A percentile compares a stretch with the other conserved stretches of the same genome.
Conservation (phyloP, 2,888 invertebrate species). For the Pedicia rivosa region DNA sequence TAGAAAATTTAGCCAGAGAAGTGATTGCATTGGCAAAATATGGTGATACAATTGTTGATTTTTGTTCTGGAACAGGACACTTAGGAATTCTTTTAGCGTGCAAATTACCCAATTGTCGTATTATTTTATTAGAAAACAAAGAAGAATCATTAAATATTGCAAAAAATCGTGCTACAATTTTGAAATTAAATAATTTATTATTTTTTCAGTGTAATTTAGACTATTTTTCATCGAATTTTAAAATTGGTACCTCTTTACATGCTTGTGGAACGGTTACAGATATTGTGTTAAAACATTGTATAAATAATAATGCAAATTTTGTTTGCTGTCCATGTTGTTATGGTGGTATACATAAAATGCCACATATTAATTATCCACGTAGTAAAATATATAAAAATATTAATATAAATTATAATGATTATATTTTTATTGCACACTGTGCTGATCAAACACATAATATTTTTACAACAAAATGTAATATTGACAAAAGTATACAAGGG, state of each 20-base stretch:
- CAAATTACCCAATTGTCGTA: conserved; percentile 56
- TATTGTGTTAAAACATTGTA: conserved; percentile 73
- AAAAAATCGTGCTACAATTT: conserved; percentile 43
- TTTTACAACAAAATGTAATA: conserved; percentile 24
- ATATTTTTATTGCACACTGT: conserved; percentile 69
- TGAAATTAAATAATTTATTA: conserved; percentile 55
- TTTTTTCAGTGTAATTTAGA: conserved; percentile 83
- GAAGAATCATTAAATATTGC: conserved; percentile 69
- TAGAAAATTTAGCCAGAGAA: conserved; percentile 68
- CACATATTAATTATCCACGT: conserved; percentile 66
- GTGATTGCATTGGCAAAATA: conserved; percentile 51
- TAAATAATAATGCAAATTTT: conserved; percentile 59
- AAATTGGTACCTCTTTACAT: conserved; percentile 78
- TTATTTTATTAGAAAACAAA: conserved; percentile 83
- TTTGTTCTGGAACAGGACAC: conserved; percentile 90
- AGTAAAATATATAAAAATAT: conserved; percentile 42
- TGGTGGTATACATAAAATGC: conserved; percentile 69
- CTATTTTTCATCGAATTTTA: conserved; percentile 66
- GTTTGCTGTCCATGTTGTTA: conserved; percentile 91
- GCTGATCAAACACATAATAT: conserved; percentile 80
- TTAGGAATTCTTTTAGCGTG: conserved; percentile 74
- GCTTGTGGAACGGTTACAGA: conserved; percentile 94
- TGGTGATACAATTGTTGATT: conserved; percentile 70
- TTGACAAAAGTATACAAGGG: conserved; percentile 44
- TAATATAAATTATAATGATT: conserved; percentile 36